Evolutionary conservation across 2,113 vertebrate species (phyloP).

Genomic region (Gadus macrocephalus): DNA sequence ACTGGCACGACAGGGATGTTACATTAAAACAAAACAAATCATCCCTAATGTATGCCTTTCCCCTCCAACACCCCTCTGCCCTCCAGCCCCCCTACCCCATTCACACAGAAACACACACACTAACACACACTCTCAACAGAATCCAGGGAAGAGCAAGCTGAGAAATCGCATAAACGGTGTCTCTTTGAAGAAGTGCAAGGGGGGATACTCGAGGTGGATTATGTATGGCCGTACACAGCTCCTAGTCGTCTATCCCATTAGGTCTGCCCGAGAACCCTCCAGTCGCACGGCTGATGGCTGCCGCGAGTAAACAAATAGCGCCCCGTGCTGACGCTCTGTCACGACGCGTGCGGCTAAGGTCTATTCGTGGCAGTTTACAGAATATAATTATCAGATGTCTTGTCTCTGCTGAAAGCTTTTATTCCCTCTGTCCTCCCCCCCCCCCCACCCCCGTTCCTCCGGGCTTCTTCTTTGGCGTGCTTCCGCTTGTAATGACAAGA

Average conservation of each 20-base stretch:
- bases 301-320: constrained; percentile 29
- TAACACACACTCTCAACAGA: constrained; percentile 21
- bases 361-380: constrained; percentile 19
- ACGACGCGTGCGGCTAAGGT: not conserved
- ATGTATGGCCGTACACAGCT: constrained; percentile 62
- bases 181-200: constrained; percentile 72
- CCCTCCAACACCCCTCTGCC: too few species aligned
- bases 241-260: constrained; percentile 63
- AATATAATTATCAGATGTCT: constrained; percentile 35
- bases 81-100: too few species aligned
- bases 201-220: constrained; percentile 66
- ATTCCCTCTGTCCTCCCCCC: not conserved
- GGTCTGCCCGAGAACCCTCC: constrained; percentile 35
- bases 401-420: constrained; percentile 10
- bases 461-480: not conserved
- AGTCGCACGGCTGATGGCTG: constrained; percentile 21
- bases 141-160: constrained; percentile 53
- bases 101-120: constrained; percentile 14
- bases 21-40: too few species aligned
- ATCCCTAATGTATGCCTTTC: too few species aligned
- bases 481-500: constrained; percentile 30
- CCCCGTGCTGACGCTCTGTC: constrained; percentile 14
- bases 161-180: constrained; percentile 61
- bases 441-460: not conserved
- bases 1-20: too few species aligned